phyloP scores from a whole-genome alignment of 2,888 invertebrate species.

The Caenorhabditis doughertyi region DNA sequence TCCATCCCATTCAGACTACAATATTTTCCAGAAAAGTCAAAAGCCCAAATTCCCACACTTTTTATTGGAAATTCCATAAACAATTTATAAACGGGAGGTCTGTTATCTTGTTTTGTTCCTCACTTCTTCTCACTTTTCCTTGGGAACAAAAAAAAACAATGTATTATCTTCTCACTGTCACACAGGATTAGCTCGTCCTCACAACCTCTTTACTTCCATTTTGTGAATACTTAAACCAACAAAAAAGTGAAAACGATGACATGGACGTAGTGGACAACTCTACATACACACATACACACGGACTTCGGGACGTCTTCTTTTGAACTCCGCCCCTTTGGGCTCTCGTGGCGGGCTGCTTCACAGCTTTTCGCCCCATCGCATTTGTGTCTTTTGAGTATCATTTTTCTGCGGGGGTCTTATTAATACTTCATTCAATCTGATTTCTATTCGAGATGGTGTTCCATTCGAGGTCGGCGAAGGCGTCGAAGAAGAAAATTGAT shows the following conservation, averaged over 20 bases:
- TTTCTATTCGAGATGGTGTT: slow-evolving; percentile 64
- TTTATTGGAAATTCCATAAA: slow-evolving; percentile 19
- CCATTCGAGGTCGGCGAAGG: slow-evolving; percentile 66
- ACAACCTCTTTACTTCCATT: slow-evolving; percentile 1
- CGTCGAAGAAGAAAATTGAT: slow-evolving; percentile 68
- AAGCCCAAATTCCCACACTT: slow-evolving; percentile 39
- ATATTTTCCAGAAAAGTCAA: background rate
- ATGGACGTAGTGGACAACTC: slow-evolving; percentile 35
- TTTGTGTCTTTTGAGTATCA: slow-evolving; percentile 22
- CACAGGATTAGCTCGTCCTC: slow-evolving; percentile 34
- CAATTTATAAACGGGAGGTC: slow-evolving; percentile 32
- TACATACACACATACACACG: slow-evolving; percentile 11
- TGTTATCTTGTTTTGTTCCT: slow-evolving; percentile 30
- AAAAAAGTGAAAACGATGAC: slow-evolving; percentile 39
- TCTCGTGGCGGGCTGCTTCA: slow-evolving; percentile 41
- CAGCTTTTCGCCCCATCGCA: slow-evolving; percentile 36
- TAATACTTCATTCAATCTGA: slow-evolving; percentile 24
- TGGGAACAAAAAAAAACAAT: slow-evolving; percentile 40
- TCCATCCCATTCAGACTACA: too few species aligned
- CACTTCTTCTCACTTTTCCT: slow-evolving; percentile 14
- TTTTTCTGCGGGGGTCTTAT: slow-evolving; percentile 2
- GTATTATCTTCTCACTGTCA: slow-evolving; percentile 46
- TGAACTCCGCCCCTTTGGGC: slow-evolving; percentile 51
- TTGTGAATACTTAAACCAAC: slow-evolving; percentile 32
- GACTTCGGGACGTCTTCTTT: slow-evolving; percentile 43